A percentile compares a stretch with the other conserved stretches of the same genome.
phyloP scores from a whole-genome alignment of 2,888 invertebrate genomes.

The Temnothorax rugatulus region DNA sequence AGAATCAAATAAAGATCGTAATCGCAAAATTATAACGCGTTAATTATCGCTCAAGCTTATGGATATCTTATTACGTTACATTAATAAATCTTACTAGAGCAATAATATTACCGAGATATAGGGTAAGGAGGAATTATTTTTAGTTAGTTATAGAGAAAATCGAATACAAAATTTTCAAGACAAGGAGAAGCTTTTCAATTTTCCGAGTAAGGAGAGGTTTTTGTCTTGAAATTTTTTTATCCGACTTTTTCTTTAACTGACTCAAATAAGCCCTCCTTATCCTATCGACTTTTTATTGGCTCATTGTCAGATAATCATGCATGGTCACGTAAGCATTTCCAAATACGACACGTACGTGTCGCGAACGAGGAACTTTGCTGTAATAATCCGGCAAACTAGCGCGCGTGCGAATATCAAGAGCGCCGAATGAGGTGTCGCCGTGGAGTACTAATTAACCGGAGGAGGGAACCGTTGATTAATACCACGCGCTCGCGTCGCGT shows the following conservation, averaged over 20 bases:
- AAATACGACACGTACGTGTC: neutral
- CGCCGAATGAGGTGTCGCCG: neutral
- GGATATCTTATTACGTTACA: neutral
- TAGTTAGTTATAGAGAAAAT: too few relatives aligned
- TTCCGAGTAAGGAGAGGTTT: too few relatives aligned
- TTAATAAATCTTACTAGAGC: neutral
- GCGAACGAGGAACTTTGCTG: neutral
- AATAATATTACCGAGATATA: neutral
- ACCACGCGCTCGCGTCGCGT: constrained; percentile 3
- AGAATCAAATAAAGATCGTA: neutral
- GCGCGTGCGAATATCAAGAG: neutral
- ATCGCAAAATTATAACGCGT: neutral
- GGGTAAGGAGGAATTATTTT: too few relatives aligned
- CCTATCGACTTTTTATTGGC: neutral
- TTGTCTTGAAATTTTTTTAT: too few relatives aligned
- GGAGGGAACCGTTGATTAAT: constrained; percentile 4
- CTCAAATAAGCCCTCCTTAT: too few relatives aligned
- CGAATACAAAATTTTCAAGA: too few relatives aligned
- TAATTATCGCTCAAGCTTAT: neutral
- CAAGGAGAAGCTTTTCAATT: too few relatives aligned
- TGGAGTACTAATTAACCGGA: constrained; percentile 32
- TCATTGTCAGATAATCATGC: neutral
- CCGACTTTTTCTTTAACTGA: too few relatives aligned
- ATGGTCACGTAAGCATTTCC: neutral
- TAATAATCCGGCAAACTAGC: neutral